Conservation (phyloP, 2,113 vertebrate species). For the Psittacula cyanocephala region DNA sequence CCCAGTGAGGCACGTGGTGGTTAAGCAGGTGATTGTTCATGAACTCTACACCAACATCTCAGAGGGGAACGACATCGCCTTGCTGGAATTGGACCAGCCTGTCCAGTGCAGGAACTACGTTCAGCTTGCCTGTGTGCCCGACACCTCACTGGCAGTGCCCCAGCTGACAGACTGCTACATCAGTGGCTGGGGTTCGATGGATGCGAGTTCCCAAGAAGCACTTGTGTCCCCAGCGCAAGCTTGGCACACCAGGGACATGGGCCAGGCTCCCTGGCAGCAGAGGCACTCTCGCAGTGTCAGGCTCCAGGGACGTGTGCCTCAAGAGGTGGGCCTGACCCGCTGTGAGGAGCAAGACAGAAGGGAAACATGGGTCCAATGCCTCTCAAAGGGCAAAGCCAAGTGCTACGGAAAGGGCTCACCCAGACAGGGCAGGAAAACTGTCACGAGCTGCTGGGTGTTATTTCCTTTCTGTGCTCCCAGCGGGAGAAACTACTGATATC, state of each 20-base stretch:
- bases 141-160: accelerated
- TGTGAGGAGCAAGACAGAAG: not conserved
- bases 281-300: not conserved
- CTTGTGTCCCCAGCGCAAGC: not conserved
- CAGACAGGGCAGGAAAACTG: not conserved
- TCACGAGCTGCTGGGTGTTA: not conserved
- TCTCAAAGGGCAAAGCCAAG: not conserved
- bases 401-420: not conserved
- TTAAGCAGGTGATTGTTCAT: not conserved
- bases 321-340: not conserved
- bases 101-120: not conserved
- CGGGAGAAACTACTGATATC: accelerated
- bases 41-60: not conserved
- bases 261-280: not conserved
- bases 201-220: not conserved
- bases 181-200: not conserved
- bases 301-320: accelerated
- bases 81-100: constrained; percentile 1
- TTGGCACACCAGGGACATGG: accelerated
- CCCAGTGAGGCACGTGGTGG: not conserved
- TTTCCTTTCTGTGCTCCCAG: not conserved
- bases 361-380: not conserved
- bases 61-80: not conserved
- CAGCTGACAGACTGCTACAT: not conserved
- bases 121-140: constrained; percentile 4